Evolutionary conservation across 2,888 invertebrate species (phyloP).

Genomic region (Eristalinus sepulchralis): DNA sequence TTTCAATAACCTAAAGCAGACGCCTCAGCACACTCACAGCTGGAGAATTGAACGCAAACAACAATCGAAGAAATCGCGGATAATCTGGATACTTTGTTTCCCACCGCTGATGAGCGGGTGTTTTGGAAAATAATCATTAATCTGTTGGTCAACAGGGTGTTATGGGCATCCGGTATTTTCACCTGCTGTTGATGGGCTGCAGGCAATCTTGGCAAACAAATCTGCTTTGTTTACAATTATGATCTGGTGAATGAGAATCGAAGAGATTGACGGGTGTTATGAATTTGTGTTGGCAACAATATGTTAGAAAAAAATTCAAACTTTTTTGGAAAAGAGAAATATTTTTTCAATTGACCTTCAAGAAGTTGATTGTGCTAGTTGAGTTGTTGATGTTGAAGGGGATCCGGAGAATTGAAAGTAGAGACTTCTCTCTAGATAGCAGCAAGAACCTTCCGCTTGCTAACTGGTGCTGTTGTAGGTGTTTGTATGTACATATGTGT

Average conservation of each 20-base stretch:
- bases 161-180: not conserved
- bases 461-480: no score
- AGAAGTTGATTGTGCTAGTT: no score
- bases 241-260: not conserved
- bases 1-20: not conserved
- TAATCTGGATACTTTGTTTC: not conserved
- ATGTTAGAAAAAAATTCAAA: not conserved
- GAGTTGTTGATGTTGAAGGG: no score
- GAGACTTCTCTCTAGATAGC: no score
- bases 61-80: not conserved
- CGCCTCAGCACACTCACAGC: not conserved
- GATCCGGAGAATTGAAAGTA: no score
- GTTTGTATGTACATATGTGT: no score
- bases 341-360: no score
- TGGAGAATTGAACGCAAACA: not conserved
- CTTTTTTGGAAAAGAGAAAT: not conserved
- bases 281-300: not conserved
- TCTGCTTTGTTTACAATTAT: not conserved
- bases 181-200: not conserved
- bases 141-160: not conserved
- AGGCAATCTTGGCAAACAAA: not conserved
- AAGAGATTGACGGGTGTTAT: not conserved
- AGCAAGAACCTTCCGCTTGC: no score
- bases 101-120: not conserved
- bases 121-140: conserved; percentile 5